Evolutionary conservation across 2,797 vertebrate species (phyloP).

Genomic region (Eulemur albifrons): DNA sequence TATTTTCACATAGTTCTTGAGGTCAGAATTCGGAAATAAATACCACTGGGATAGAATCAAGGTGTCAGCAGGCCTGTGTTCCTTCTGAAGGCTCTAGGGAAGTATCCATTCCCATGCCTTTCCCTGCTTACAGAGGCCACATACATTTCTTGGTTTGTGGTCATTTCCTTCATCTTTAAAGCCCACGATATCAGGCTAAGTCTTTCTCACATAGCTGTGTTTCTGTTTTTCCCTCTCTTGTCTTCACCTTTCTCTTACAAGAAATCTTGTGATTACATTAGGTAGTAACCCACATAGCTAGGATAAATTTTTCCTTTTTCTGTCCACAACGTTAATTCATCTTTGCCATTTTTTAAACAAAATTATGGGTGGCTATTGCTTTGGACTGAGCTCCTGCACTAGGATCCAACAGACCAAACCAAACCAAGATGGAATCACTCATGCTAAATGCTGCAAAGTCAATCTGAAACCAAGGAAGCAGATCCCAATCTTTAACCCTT

Average conservation of each 20-base stretch:
- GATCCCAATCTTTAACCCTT: neutral
- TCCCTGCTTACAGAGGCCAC: neutral
- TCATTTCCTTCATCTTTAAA: neutral
- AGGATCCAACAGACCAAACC: neutral
- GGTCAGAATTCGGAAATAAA: neutral
- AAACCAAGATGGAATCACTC: neutral
- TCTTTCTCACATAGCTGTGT: neutral
- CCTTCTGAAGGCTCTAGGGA: neutral
- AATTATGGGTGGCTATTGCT: neutral
- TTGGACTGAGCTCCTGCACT: neutral
- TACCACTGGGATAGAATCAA: neutral
- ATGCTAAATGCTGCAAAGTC: neutral
- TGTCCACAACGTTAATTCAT: neutral
- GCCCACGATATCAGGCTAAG: rapidly evolving
- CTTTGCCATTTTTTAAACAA: neutral
- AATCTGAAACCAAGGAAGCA: neutral
- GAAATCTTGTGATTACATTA: neutral
- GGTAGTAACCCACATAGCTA: neutral
- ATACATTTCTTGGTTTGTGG: neutral
- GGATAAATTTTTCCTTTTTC: neutral
- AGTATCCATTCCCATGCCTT: neutral
- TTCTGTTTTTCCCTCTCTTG: neutral
- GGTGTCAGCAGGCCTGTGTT: neutral
- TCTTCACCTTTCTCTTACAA: neutral
- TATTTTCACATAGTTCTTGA: neutral